Evolutionary conservation across 2,888 invertebrate genomes (phyloP).

Genomic region (Andrena chrysosceles): DNA sequence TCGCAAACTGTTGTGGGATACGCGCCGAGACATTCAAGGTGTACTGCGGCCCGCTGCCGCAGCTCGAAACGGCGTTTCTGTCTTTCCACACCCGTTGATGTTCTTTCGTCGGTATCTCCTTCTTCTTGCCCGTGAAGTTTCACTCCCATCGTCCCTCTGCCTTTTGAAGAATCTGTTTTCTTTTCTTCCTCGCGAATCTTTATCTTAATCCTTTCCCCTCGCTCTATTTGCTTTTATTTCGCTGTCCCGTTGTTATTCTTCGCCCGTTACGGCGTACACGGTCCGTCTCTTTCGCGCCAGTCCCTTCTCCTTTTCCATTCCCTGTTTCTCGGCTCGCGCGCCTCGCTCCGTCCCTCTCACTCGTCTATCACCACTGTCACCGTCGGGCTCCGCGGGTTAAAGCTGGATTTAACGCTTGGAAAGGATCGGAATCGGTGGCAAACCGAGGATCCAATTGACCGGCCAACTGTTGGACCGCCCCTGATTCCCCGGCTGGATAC

Average conservation of each 20-base stretch:
- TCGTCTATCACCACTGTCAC: neutral
- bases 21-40: constrained; percentile 63
- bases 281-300: neutral
- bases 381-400: neutral
- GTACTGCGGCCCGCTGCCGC: constrained; percentile 30
- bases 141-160: neutral
- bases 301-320: neutral
- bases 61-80: constrained; percentile 33
- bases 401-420: constrained; percentile 54
- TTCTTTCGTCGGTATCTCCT: constrained; percentile 6
- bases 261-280: neutral
- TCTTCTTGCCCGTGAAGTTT: neutral
- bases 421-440: constrained; percentile 56
- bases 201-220: neutral
- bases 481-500: constrained; percentile 53
- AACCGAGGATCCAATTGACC: constrained; percentile 60
- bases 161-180: constrained; percentile 1
- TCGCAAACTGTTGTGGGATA: constrained; percentile 74
- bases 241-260: neutral
- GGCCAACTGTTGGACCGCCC: constrained; percentile 46
- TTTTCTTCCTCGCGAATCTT: neutral
- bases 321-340: too few relatives aligned
- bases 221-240: neutral
- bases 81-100: neutral
- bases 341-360: neutral